Evolutionary conservation across 2,797 vertebrate species (phyloP), one percentile per base, ranked within the genome.

Genomic region (Enteromius viviparus): DNA sequence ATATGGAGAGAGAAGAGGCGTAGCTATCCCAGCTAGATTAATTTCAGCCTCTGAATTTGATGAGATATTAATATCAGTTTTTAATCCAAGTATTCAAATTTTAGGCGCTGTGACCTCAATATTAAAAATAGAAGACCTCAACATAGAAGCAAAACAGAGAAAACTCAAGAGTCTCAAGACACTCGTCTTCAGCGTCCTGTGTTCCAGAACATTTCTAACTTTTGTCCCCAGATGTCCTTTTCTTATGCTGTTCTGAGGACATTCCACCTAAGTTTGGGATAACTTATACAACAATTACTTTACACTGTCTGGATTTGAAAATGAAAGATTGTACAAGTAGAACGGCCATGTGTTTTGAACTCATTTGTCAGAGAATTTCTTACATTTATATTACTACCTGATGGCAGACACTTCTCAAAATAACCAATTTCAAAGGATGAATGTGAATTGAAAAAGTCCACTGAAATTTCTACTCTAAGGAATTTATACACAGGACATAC

Each of bases 81-180:
- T 47, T 58, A 84, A 76, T 53, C 29, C 1, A 76, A 74, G 9
- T 51, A 34, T 55, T 66, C 6, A 32, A 34, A 71, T 60, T 76
- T 40, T 45, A 70, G 23, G 64, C 1, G 10, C 42, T 15, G 12
- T 83, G 85, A 82, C 58, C 76, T 79, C 47, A 58, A 62, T 75
- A 49, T 72, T 26, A 75, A 45, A 82, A 85, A 79, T 69, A 68
- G 64, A 66, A 45, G 21, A 5, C 45, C 64, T 64, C 55, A 62
- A 47, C 4, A 72, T 71, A 55, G 64, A 81, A 68, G 78, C 71
- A 69, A 68, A 70, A 83, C 72, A 76, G 68, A 74, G n/a, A 65
- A 53, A 32, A 49, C 64, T 72, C 23, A 26, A 2, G 9, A 34
- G 37, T 83, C 76, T 76, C 64, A 19, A 86, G 64, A 45, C 66